Conservation (phyloP, 2,888 invertebrate genomes). For the Ormyrus nitidulus region DNA sequence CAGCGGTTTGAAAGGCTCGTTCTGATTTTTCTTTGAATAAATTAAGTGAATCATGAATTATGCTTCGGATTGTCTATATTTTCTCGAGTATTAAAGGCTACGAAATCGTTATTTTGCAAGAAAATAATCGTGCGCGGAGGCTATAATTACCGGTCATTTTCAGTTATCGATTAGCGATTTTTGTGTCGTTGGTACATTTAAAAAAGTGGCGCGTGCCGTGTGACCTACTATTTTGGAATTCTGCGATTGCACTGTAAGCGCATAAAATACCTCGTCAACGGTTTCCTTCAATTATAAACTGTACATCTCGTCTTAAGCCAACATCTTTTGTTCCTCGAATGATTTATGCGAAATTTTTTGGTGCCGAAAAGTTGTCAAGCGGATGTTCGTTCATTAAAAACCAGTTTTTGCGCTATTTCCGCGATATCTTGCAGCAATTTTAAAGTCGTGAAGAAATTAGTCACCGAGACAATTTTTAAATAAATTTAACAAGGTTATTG, state of each 20-base stretch:
- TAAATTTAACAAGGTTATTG: no score
- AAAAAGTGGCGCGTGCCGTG: neutral
- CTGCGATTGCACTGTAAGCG: conserved; percentile 43
- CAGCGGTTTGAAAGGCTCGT: conserved; percentile 37
- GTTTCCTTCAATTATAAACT: conserved; percentile 27
- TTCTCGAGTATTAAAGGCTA: neutral
- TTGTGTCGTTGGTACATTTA: neutral
- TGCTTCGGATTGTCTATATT: no score
- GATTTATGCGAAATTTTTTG: no score
- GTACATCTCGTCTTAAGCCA: no score
- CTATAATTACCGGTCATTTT: conserved; percentile 1
- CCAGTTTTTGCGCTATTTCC: no score
- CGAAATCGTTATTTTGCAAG: conserved; percentile 11
- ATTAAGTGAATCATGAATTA: conserved; percentile 35
- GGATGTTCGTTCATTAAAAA: no score
- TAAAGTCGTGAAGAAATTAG: no score
- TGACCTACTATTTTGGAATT: conserved; percentile 32
- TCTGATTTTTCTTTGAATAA: conserved; percentile 36
- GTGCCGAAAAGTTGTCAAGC: no score
- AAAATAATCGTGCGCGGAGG: neutral
- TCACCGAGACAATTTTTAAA: no score
- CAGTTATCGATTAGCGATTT: neutral
- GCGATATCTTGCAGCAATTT: no score
- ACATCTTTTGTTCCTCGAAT: no score
- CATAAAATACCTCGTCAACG: conserved; percentile 42